Base-by-base conservation (phyloP, 1,140 invertebrate genomes). In the Orchesella cincta region DNA sequence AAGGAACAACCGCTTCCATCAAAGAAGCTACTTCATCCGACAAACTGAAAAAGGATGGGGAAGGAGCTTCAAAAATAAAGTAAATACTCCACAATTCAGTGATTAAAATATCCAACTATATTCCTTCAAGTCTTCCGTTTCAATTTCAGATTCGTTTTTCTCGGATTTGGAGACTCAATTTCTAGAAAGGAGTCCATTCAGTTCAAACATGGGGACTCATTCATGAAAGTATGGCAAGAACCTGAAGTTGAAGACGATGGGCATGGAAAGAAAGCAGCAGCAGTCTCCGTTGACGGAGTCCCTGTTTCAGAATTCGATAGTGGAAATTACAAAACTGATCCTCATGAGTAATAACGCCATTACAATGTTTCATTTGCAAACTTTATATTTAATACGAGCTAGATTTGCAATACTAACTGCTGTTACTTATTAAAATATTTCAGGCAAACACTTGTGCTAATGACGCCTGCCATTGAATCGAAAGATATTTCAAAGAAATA, bases 61-160 rank as follows among this genome's bases (percentile, higher is more conserved):
- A 75, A 54, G 77, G 62, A 76, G 52, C 67, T 20, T 39, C 73
- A 39, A 39, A 71, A 28, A 18, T 78, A n/a, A 78, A 70, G 77
- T 78, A 28, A n/a, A 36, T 76, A 62, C 26, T 12, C 14, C 23
- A 23, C 18, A 71, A 46, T 46, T n/a, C n/a, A n/a, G n/a, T 46
- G 54, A 16, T 62, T 16, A n/a, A 28, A n/a, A 57, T 57, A n/a
- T 57, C n/a, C 54, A 57, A 46, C 8, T 26, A 57, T 14, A n/a
- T 57, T 57, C 3, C 5, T 26, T 57, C 54, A 23, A 57, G 3
- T 18, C 5, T 57, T 57, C n/a, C 14, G n/a, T 57, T n/a, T 26
- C 26, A 3, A 8, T 57, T 57, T 16, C 23, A 57, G 54, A 26
- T 57, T 57, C 54, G n/a, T 57, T 12, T 57, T 57, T 26, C 54